Base-by-base conservation (phyloP, 2,113 vertebrate genomes). In the Calidris pygmaea region DNA sequence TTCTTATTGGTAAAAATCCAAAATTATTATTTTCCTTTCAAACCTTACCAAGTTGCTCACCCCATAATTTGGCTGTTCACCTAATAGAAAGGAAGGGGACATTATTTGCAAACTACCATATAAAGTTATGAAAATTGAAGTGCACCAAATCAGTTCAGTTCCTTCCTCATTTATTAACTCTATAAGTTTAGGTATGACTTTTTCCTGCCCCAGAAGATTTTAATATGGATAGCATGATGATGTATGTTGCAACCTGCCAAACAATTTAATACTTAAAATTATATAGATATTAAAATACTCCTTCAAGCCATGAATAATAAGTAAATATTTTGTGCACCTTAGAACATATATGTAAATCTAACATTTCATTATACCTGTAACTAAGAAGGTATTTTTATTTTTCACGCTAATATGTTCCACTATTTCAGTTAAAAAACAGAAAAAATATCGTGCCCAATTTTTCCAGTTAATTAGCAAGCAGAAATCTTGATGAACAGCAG, bases 381-480 rank as follows among this genome's bases (percentile, higher is more conserved):
- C 22, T 89, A 76, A 87, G 14, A 70, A 83, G 12, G 53, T 78
- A 35, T 80, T 95, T 96, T 80, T 89, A 63, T 85, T 93, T 95
- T 93, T 91, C 70, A 87, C 4, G 5, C 5, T 92, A 63, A 68
- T 89, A 52, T 19, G 9, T 95, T 82, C 45, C 45, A 73, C 26
- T 85, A 19, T 79, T 86, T 92, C 53, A 58, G 41, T 62, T 74
- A 45, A 76, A 86, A 89, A 67, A 0, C 12, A 76, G 53, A 78
- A 95, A 85, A 91, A 86, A 45, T 66, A 66, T 50, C 0, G 0
- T 62, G 22, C n/a, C 48, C 4, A 72, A 8, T 65, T 93, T 93
- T 94, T 95, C n/a, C 59, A n/a, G 73, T 81, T 97, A 97, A 94
- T 96, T 96, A 96, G 26, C 43, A 89, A 93, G 53, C 43, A 95